Base-by-base conservation (phyloP, 2,113 vertebrate genomes). In the Alosa alosa region DNA sequence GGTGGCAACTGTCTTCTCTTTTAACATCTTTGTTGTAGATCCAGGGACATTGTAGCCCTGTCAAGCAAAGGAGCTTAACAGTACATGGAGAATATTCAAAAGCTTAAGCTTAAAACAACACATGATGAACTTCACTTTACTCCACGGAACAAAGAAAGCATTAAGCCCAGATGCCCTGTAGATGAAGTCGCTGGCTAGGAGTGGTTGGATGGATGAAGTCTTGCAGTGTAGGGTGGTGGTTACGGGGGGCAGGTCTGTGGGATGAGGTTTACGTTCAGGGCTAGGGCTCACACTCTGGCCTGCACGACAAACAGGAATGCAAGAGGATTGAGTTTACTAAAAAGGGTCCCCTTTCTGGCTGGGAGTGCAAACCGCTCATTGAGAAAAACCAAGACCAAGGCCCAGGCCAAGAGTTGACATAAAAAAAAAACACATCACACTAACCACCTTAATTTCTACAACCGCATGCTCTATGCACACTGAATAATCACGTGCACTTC, bases 1-100 rank as follows among this genome's bases (percentile, higher is more conserved):
- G 13, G 25, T 39, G 39, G 72, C 36, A 17, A 39, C 72, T 15
- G 72, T 39, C 72, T 78, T 78, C 39, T 15, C 13, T 39, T 75
- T 18, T 39, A 78, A 78, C 72, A 36, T 78, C 72, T 78, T 31
- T 78, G 72, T 39, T 72, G 64, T 8, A 72, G 25, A 36, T 8
- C 31, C 10, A 78, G 36, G 31, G 15, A 39, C 72, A 36, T 39
- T 78, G 31, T 39, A n/a, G 15, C 72, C 10, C 72, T 78, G 72
- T 41, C 72, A 78, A 78, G 72, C 72, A 41, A 72, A 60, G 31
- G 72, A 78, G 72, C 72, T 78, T 78, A 78, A 17, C 72, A 3
- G 72, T 39, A 39, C 72, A 78, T 36, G 31, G 10, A 78, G 31
- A 78, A 36, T 39, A 78, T 78, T 36, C 15, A 39, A 18, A 39